Percentiles rank a stretch among this genome's conserved stretches.
Evolutionary conservation across 2,888 invertebrate species (phyloP).

Genomic region (Embidobia sp.): DNA sequence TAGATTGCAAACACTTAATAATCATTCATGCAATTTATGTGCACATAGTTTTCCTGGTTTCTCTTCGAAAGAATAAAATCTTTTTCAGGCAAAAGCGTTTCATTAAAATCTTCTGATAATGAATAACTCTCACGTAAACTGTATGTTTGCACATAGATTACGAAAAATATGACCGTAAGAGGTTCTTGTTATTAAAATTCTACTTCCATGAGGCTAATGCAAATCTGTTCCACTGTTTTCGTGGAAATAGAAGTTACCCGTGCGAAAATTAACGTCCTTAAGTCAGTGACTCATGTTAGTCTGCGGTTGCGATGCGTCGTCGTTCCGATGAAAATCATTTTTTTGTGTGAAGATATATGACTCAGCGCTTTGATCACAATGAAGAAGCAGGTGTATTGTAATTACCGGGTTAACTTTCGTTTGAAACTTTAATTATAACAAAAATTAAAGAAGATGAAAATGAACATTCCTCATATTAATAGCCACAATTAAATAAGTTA

Average conservation of each 20-base stretch:
- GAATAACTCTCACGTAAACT: not conserved
- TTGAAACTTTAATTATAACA: not conserved
- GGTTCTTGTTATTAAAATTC: slow-evolving; percentile 37
- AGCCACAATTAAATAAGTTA: too few species aligned
- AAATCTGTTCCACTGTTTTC: slow-evolving; percentile 47
- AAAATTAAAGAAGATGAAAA: too few species aligned
- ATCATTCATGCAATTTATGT: too few species aligned
- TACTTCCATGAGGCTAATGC: slow-evolving; percentile 31
- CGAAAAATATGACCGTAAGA: not conserved
- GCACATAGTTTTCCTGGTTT: too few species aligned
- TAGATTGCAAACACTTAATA: too few species aligned
- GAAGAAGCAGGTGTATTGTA: slow-evolving; percentile 14
- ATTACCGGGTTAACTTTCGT: slow-evolving; percentile 12
- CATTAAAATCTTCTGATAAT: too few species aligned
- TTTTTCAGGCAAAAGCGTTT: too few species aligned
- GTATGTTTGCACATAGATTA: not conserved
- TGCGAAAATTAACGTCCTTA: slow-evolving; percentile 45
- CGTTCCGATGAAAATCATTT: slow-evolving; percentile 51
- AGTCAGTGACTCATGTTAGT: slow-evolving; percentile 43
- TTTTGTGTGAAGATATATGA: slow-evolving; percentile 33
- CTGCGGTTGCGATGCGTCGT: slow-evolving; percentile 45
- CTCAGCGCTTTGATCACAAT: slow-evolving; percentile 38
- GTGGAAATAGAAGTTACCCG: slow-evolving; percentile 39
- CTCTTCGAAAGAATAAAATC: too few species aligned
- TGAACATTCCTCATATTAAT: too few species aligned